Percentiles rank a stretch among this genome's conserved stretches.
phyloP scores from a whole-genome alignment of 2,888 invertebrate genomes.

The Drosophila helvetica region DNA sequence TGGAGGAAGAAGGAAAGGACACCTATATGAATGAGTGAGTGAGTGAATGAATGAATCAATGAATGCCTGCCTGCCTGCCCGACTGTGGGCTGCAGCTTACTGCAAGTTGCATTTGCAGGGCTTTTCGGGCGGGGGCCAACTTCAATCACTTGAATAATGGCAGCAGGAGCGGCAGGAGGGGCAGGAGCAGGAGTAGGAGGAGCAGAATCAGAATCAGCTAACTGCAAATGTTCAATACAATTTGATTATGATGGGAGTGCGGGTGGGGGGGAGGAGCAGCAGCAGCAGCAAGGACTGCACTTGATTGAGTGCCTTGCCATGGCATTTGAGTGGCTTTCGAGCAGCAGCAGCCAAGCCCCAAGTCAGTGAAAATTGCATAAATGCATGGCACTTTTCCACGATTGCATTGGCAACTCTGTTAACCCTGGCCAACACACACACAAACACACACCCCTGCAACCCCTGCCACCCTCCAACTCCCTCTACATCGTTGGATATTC shows the following conservation, averaged over 20 bases:
- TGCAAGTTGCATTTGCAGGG: conserved; percentile 58
- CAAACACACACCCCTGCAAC: conserved; percentile 1
- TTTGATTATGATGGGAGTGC: conserved; percentile 70
- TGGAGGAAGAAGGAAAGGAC: neutral
- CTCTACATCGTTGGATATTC: conserved; percentile 63
- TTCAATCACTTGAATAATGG: conserved; percentile 76
- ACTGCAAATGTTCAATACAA: conserved; percentile 80
- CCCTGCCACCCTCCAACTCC: neutral
- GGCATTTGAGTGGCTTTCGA: conserved; percentile 78
- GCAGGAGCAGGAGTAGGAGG: conserved; percentile 2
- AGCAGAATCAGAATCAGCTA: conserved; percentile 62
- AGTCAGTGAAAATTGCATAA: conserved; percentile 73
- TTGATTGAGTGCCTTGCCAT: conserved; percentile 76
- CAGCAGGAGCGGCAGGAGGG: conserved; percentile 51
- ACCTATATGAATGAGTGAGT: conserved; percentile 51
- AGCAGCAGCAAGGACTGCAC: conserved; percentile 41
- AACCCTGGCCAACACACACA: conserved; percentile 30
- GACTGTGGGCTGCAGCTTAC: conserved; percentile 22
- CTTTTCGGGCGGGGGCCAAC: conserved; percentile 48
- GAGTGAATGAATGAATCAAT: conserved; percentile 61
- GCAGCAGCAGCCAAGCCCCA: conserved; percentile 51
- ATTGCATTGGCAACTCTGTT: conserved; percentile 55
- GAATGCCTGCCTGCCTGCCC: neutral
- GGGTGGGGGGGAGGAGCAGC: neutral
- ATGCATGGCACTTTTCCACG: conserved; percentile 76